Evolutionary conservation across 92 coral and sea anemone species (phyloP), one percentile per base, ranked within the genome.

Genomic region (Muricea muricata): DNA sequence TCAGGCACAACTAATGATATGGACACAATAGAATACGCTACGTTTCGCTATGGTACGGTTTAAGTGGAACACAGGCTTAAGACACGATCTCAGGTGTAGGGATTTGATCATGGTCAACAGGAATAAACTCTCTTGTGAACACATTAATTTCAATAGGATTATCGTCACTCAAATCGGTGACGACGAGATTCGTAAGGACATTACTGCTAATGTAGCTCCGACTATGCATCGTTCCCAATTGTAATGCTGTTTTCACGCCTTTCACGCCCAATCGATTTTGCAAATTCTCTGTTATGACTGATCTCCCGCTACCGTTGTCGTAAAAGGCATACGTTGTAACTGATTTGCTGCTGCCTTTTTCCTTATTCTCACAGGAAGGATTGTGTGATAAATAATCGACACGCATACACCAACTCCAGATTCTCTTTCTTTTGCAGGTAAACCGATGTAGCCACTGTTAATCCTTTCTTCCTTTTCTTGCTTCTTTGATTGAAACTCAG

Each of bases 221-320:
- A 23, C 60, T 73, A 31, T 65, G 85, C 74, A 73, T 48, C 33
- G 88, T 78, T n/a, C n/a, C n/a, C n/a, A n/a, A n/a, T n/a, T n/a
- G n/a, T n/a, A n/a, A n/a, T n/a, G n/a, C n/a, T n/a, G n/a, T n/a
- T n/a, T n/a, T n/a, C n/a, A n/a, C n/a, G 52, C 52, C 75, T 11
- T 47, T 6, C 3, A 45, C 82, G 2, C 75, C 87, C 14, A 89
- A 61, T 54, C 69, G 80, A 10, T 72, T 58, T 40, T 73, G 55
- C 6, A 89, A 83, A 29, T 29, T 26, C 67, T 89, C 94, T 0
- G 91, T 86, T 1, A 84, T 10, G 33, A 87, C 89, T 50, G 3
- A 69, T 31, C 95, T 91, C 13, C 83, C 82, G 37, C 95, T 92
- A 18, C 91, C 91, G 35, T 85, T 85, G 30, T 92, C 95, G 47